Base-by-base conservation (phyloP, 2,797 vertebrate genomes). In the Lophura swinhoii region DNA sequence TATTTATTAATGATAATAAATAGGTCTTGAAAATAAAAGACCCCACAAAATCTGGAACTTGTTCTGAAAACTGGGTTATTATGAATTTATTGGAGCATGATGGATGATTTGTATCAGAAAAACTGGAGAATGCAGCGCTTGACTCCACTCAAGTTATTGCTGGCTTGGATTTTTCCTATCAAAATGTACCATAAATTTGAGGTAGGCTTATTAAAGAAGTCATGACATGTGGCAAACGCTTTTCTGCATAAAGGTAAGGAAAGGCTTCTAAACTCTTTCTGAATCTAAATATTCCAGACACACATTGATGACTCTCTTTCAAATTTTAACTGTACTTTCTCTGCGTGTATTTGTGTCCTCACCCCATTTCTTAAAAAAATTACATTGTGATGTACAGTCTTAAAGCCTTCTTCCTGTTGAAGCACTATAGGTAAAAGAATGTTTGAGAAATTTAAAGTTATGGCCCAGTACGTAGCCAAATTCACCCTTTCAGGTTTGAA, bases 11-110 rank as follows among this genome's bases (percentile, higher is more conserved):
- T 51, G 5, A 63, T 67, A 64, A 72, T 33, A 23, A 78, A n/a
- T 4, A 39, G 3, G 9, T 58, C 2, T 6, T 10, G 21, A 33
- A 6, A 14, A n/a, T 46, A 17, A 41, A 2, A 3, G 1, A 1
- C 6, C 3, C 2, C 9, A 20, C 10, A 2, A 71, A 55, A n/a
- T 77, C 23, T 43, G 7, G 62, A 71, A 8, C 7, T 11, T 62
- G 4, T 58, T 79, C 41, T 74, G 22, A 49, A 89, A 80, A 28
- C 29, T 70, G 15, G 55, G 22, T 3, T 31, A 3, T 67, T 74
- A 68, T 2, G 1, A 41, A 5, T 12, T 69, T 71, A 66, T 69
- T 68, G 29, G n/a, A 74, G 17, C 3, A 49, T 29, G 43, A 41
- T 18, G 12, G 7, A 55, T 37, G 3, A 8, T 35, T 67, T 28